phyloP scores from a whole-genome alignment of 1,140 invertebrate genomes.

The Temnothorax curvispinosus region DNA sequence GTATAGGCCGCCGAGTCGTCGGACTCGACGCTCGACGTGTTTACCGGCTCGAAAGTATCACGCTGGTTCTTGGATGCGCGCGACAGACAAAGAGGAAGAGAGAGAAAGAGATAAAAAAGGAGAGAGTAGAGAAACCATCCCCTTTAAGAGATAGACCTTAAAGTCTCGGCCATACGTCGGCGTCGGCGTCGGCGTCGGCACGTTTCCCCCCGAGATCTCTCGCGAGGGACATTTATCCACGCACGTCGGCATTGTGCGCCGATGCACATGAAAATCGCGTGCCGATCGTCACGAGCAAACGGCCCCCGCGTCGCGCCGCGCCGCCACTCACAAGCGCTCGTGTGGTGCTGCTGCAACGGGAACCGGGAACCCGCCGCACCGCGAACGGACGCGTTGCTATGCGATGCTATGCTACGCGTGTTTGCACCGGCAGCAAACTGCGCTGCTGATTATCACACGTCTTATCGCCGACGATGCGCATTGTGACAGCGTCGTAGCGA shows the following conservation, averaged over 20 bases:
- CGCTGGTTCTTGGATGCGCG: not conserved
- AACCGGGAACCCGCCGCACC: not conserved
- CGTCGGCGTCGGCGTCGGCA: not conserved
- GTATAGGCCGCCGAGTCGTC: not conserved
- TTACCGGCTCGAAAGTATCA: conserved; percentile 14
- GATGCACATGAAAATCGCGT: conserved; percentile 44
- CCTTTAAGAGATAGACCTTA: conserved; percentile 77
- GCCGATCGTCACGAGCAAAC: not conserved
- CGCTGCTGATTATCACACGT: conserved; percentile 5
- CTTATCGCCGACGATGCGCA: not conserved
- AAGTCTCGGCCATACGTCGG: conserved; percentile 36
- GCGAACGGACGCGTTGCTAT: not conserved
- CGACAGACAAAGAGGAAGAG: not conserved
- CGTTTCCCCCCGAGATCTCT: conserved; percentile 41
- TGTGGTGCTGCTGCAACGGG: not conserved
- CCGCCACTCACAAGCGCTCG: not conserved
- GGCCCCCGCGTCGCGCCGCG: not conserved
- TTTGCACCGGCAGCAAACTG: not conserved
- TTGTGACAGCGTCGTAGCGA: not conserved
- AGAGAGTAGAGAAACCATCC: conserved; percentile 63
- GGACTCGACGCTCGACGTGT: not conserved
- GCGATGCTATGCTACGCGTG: too few relatives aligned
- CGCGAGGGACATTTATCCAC: conserved; percentile 13
- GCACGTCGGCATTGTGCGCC: not conserved
- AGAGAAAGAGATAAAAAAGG: not conserved